Percentiles rank a stretch among this genome's conserved stretches.
Evolutionary conservation across 2,888 invertebrate genomes (phyloP).

Genomic region (Lasioglossum calceatum): DNA sequence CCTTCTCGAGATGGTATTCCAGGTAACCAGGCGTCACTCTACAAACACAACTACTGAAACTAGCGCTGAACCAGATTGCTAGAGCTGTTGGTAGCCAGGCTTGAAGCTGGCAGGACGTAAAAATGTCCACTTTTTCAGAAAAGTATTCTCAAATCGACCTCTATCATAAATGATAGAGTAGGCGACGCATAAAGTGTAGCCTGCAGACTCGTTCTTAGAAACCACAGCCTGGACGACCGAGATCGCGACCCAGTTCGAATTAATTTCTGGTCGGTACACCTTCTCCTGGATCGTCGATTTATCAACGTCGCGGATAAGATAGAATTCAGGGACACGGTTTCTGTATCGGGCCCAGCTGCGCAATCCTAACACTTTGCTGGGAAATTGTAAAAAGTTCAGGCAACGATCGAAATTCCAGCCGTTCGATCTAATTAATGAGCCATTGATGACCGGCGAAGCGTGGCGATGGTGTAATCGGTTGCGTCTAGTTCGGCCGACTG

Average conservation of each 20-base stretch:
- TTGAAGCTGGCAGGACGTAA: neutral
- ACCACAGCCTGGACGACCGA: conserved; percentile 6
- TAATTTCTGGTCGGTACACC: conserved; percentile 33
- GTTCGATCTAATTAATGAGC: conserved; percentile 44
- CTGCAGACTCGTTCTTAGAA: conserved; percentile 13
- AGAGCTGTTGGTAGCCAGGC: neutral
- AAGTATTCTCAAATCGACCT: neutral
- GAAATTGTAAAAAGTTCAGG: conserved; percentile 4
- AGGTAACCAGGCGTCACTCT: neutral
- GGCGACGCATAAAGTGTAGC: neutral
- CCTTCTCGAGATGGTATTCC: neutral
- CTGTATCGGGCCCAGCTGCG: neutral
- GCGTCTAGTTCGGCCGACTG: conserved; percentile 42
- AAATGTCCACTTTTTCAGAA: neutral
- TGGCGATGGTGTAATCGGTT: conserved; percentile 34
- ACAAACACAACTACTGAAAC: neutral
- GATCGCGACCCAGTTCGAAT: conserved; percentile 37
- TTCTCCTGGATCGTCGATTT: conserved; percentile 10
- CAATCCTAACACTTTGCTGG: neutral
- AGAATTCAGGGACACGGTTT: conserved; percentile 15
- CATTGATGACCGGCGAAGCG: conserved; percentile 41
- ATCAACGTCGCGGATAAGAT: conserved; percentile 14
- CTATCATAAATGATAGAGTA: neutral
- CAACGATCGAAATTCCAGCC: conserved; percentile 13
- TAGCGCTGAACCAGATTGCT: neutral